Conservation (phyloP, 1,140 invertebrate species). For the Chymomyza costata region DNA sequence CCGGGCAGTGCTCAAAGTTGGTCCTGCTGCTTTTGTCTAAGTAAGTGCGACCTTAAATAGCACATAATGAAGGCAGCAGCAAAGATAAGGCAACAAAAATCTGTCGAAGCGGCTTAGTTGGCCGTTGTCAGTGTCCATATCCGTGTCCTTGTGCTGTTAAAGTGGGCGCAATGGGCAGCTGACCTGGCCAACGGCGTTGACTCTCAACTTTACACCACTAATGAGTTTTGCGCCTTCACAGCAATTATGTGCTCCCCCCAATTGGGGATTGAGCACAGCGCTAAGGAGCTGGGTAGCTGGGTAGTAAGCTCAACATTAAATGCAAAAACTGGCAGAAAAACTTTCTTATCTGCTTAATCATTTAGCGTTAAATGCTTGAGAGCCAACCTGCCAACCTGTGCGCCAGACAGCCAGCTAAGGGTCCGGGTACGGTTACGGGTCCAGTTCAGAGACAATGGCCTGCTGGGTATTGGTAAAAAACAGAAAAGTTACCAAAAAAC, state of each 20-base stretch:
- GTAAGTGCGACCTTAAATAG: conserved; percentile 35
- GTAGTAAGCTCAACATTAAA: too few species aligned
- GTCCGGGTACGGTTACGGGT: too few species aligned
- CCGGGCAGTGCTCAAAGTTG: conserved; percentile 9
- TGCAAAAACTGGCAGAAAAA: conserved; percentile 16
- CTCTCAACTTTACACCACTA: conserved; percentile 55
- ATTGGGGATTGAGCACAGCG: conserved; percentile 15
- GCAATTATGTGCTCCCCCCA: conserved; percentile 56
- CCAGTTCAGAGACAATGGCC: too few species aligned
- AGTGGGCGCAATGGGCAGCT: neutral
- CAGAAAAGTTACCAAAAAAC: conserved; percentile 49
- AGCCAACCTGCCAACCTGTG: conserved; percentile 18
- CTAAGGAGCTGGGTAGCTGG: neutral
- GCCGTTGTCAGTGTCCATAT: neutral
- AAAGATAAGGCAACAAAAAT: conserved; percentile 61
- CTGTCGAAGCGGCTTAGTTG: conserved; percentile 43
- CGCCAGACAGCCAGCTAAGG: conserved; percentile 19
- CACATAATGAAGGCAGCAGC: conserved; percentile 58
- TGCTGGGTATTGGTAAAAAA: conserved; percentile 19
- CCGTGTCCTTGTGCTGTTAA: too few species aligned
- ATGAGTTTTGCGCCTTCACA: conserved; percentile 56
- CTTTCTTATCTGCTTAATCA: conserved; percentile 56
- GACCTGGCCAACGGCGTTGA: conserved; percentile 11
- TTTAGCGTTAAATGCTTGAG: conserved; percentile 31
- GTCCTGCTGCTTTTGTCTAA: conserved; percentile 25